Percentiles rank a stretch among this genome's conserved stretches.
phyloP scores from a whole-genome alignment of 2,888 invertebrate genomes.

The Nomada goodeniana region DNA sequence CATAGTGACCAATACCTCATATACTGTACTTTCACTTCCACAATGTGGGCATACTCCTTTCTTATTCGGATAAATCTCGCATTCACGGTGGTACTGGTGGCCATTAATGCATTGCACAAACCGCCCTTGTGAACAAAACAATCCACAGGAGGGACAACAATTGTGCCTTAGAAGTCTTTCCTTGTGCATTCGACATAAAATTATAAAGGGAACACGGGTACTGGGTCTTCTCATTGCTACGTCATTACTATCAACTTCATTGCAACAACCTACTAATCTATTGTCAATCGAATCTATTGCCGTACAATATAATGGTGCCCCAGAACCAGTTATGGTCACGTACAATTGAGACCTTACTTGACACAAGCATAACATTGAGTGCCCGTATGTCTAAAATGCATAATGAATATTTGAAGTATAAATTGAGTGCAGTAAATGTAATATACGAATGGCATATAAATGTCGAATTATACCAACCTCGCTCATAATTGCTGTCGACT shows the following conservation, averaged over 20 bases:
- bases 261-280: conserved; percentile 92
- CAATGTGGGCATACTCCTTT: conserved; percentile 90
- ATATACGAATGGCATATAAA: conserved; percentile 4
- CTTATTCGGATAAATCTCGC: conserved; percentile 87
- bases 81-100: conserved; percentile 94
- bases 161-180: conserved; percentile 92
- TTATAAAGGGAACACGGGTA: conserved; percentile 91
- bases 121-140: conserved; percentile 95
- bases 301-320: conserved; percentile 89
- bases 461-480: conserved; percentile 72
- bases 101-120: conserved; percentile 92
- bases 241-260: conserved; percentile 86
- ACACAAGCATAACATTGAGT: conserved; percentile 85
- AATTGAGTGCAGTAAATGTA: conserved; percentile 17
- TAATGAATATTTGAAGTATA: neutral
- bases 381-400: conserved; percentile 78
- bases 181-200: conserved; percentile 92
- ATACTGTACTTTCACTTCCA: conserved; percentile 86
- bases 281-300: conserved; percentile 91
- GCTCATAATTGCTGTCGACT: conserved; percentile 82
- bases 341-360: conserved; percentile 85
- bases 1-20: conserved; percentile 87
- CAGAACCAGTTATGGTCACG: conserved; percentile 84
- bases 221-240: conserved; percentile 89
- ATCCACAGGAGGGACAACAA: conserved; percentile 95